phyloP scores from a whole-genome alignment of 1,140 invertebrate species.

The Leguminivora glycinivorella region DNA sequence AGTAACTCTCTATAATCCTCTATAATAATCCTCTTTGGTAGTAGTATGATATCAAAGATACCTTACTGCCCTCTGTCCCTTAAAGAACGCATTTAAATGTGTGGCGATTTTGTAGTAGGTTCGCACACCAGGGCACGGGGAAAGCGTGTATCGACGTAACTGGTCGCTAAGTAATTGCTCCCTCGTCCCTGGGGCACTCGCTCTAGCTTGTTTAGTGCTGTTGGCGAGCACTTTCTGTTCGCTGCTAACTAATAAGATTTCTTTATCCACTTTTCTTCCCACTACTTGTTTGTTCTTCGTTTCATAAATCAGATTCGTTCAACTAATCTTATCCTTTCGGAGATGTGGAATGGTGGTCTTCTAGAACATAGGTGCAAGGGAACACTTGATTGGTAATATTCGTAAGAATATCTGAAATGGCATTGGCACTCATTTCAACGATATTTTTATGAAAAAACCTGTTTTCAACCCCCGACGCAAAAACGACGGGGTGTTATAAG shows the following conservation, averaged over 20 bases:
- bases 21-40: no score
- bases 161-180: slow-evolving; percentile 63
- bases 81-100: slow-evolving; percentile 8
- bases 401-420: no score
- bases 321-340: slow-evolving; percentile 4
- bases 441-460: no score
- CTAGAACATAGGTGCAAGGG: no score
- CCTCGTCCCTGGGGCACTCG: slow-evolving; percentile 43
- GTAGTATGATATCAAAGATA: not conserved
- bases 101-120: not conserved
- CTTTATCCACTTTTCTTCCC: slow-evolving; percentile 36
- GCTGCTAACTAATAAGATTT: slow-evolving; percentile 52
- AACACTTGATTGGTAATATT: no score
- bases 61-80: not conserved
- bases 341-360: not conserved
- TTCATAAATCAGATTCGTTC: slow-evolving; percentile 13
- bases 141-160: slow-evolving; percentile 48
- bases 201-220: slow-evolving; percentile 49
- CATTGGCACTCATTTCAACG: no score
- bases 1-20: no score
- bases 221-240: slow-evolving; percentile 50
- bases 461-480: no score
- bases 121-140: slow-evolving; percentile 31
- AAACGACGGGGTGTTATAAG: no score
- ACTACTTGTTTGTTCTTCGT: slow-evolving; percentile 27